These are phyloP conservation scores for Aricia agestis DNA, from an alignment of 1,140 invertebrate species.

Conservation along the genomic window DNA sequence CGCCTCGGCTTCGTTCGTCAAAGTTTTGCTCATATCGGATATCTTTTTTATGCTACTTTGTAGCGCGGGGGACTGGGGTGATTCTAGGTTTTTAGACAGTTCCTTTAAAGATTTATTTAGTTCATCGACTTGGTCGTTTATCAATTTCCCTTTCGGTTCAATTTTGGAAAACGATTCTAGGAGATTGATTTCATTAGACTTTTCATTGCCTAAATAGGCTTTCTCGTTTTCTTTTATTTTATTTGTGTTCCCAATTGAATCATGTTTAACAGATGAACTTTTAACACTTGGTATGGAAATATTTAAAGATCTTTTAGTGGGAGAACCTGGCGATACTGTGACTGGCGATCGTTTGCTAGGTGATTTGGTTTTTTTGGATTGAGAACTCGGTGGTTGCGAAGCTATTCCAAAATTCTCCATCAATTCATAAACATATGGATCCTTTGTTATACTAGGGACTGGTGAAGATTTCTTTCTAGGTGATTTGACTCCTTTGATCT, in stretches of 20 bases:
- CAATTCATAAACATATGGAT: too few relatives aligned
- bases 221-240: not conserved
- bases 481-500: too few relatives aligned
- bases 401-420: too few relatives aligned
- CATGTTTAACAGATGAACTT: slow-evolving; percentile 15
- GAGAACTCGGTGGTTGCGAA: too few relatives aligned
- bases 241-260: not conserved
- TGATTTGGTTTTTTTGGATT: not conserved
- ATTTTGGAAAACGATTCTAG: slow-evolving; percentile 24
- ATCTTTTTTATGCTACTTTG: slow-evolving; percentile 61
- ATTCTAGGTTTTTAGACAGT: slow-evolving; percentile 33
- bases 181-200: slow-evolving; percentile 29
- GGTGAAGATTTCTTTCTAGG: too few relatives aligned
- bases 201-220: slow-evolving; percentile 9
- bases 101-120: slow-evolving; percentile 31
- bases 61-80: slow-evolving; percentile 33
- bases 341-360: not conserved
- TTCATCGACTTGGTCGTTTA: slow-evolving; percentile 41
- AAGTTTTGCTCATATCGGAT: slow-evolving; percentile 54
- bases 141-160: slow-evolving; percentile 36
- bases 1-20: slow-evolving; percentile 60
- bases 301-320: slow-evolving; percentile 28
- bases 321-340: slow-evolving; percentile 10
- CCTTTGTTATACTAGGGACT: too few relatives aligned
- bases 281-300: slow-evolving; percentile 29